These are phyloP conservation scores for Drosophila mayaguana DNA, from an alignment of 2,888 invertebrate species.

Conservation along the genomic window DNA sequence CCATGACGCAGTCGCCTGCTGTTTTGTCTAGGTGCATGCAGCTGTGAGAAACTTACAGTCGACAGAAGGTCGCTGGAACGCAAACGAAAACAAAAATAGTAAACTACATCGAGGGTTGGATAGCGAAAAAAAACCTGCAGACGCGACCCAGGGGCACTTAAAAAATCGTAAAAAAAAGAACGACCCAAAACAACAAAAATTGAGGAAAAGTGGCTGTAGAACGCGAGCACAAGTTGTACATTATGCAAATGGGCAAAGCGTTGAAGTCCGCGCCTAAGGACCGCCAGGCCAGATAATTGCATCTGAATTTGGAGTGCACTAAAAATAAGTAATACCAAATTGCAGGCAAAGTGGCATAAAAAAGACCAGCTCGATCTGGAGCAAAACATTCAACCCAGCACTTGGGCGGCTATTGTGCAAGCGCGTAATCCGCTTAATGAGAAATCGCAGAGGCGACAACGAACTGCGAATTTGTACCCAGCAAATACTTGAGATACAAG, in stretches of 20 bases:
- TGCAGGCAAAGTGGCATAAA: constrained; percentile 42
- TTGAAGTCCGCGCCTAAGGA: constrained; percentile 72
- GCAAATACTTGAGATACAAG: constrained; percentile 68
- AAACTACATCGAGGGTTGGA: not conserved
- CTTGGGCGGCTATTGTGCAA: constrained; percentile 33
- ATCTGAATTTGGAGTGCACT: constrained; percentile 60
- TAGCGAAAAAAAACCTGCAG: constrained; percentile 18
- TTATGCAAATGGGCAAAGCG: constrained; percentile 73
- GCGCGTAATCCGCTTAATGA: constrained; percentile 76
- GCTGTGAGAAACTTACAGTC: constrained; percentile 44
- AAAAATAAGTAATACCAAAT: constrained; percentile 60
- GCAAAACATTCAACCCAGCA: constrained; percentile 22
- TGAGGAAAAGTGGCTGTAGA: constrained; percentile 8
- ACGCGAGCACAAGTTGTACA: constrained; percentile 55
- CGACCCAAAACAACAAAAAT: not conserved
- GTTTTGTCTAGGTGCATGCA: constrained; percentile 61
- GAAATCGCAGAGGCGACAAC: constrained; percentile 69
- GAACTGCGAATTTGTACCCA: constrained; percentile 64
- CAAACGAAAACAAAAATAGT: constrained; percentile 31
- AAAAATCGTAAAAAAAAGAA: constrained; percentile 64
- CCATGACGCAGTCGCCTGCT: constrained; percentile 25
- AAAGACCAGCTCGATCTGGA: constrained; percentile 24
- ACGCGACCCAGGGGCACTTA: constrained; percentile 55
- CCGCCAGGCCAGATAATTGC: constrained; percentile 68
- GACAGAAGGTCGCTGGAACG: constrained; percentile 40